A percentile compares a stretch with the other conserved stretches of the same genome.
Evolutionary conservation across 1,140 invertebrate species (phyloP).

Genomic region (Ceratitis capitata): DNA sequence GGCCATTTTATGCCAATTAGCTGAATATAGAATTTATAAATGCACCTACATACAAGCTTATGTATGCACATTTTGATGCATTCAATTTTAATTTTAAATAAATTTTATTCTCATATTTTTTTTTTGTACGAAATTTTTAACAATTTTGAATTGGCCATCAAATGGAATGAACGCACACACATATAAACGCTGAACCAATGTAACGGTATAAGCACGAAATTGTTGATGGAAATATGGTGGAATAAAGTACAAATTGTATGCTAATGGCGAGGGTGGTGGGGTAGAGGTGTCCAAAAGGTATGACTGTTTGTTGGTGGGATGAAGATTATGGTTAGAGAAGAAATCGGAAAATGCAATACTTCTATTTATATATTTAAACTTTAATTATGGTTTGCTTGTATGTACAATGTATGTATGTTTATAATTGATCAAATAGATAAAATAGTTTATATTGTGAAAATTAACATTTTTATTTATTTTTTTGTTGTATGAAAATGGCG

Average conservation of each 20-base stretch:
- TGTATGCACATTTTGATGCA: background rate
- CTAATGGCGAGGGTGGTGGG: background rate
- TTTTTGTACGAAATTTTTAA: background rate
- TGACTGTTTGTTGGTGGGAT: background rate
- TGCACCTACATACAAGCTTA: too few relatives aligned
- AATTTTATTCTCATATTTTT: background rate
- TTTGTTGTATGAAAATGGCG: background rate
- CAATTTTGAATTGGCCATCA: constrained; percentile 2
- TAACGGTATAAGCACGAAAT: background rate
- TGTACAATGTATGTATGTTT: background rate
- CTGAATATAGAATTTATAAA: constrained; percentile 7
- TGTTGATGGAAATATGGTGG: background rate
- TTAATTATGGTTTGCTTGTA: background rate
- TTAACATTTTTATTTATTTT: background rate
- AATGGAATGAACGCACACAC: background rate
- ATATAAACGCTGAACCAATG: background rate
- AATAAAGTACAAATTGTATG: background rate
- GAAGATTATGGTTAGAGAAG: background rate
- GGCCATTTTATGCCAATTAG: constrained; percentile 39
- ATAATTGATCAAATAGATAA: too few relatives aligned
- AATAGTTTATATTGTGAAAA: too few relatives aligned
- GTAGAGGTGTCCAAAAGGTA: background rate
- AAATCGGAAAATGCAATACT: background rate
- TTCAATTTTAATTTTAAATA: background rate
- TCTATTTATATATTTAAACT: background rate